Evolutionary conservation across 2,888 invertebrate genomes (phyloP), one percentile per base, ranked within the genome.

Genomic region (Andrena fulva): DNA sequence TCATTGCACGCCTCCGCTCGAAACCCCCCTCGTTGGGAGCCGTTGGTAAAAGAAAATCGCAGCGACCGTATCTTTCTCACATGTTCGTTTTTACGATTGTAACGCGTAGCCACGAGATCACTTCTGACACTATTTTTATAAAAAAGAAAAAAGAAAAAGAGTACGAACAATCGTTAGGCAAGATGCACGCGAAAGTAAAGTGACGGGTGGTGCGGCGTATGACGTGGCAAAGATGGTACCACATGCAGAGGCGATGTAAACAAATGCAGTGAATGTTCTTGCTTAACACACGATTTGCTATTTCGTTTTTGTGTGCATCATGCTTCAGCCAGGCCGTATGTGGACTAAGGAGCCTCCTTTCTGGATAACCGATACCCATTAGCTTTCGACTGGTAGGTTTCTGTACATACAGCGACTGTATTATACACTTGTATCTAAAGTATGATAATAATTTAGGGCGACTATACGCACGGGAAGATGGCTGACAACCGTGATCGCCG

Each of bases 81-180:
- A 48, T 62, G 63, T 76, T 85, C 77, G 76, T 85, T 84, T 84
- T 63, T 85, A 85, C 69, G 68, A 84, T 68, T 68, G 24, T 10
- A 24, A 70, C 80, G 64, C 69, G 73, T 78, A 84, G 63, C 67
- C 67, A 54, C 54, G 27, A 78, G 60, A 76, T 81, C 78, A 80
- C 74, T 67, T 78, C 77, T 73, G 60, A 86, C 71, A 86, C 88
- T 88, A 88, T 88, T 88, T 88, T 88, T 88, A 86, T 88, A 87
- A 86, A 60, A 76, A 27, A 62, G 31, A 54, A 59, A 59, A 50
- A 66, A 2, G 29, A 33, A 50, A 64, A 31, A 31, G n/a, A 50
- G 16, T 5, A 20, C 10, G 27, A 27, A 52, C 27, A 16, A 42
- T 42, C 0, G 42, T 42, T 42, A 5, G 42, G 42, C 42, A 42